Evolutionary conservation across 2,797 vertebrate species (phyloP).

Genomic region (Chromobotia macracanthus): DNA sequence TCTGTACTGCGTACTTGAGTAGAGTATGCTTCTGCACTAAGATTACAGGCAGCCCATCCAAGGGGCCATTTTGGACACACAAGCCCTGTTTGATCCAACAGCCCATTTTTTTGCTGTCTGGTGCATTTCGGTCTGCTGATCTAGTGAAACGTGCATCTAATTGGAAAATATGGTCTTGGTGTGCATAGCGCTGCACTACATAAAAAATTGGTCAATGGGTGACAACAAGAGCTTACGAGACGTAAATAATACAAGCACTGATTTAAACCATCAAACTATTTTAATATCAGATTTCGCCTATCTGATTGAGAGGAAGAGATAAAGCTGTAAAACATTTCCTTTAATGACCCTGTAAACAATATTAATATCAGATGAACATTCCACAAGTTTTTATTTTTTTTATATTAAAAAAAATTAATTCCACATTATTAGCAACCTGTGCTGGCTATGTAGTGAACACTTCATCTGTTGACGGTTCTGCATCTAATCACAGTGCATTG

Average conservation of each 20-base stretch:
- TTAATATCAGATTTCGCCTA: constrained; percentile 32
- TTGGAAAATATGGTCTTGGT: constrained; percentile 5
- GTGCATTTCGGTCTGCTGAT: constrained; percentile 20
- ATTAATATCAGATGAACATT: neutral
- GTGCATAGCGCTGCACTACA: neutral
- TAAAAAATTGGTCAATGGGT: constrained; percentile 11
- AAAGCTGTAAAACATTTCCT: constrained; percentile 11
- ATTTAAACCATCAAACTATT: constrained; percentile 16
- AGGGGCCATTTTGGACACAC: neutral
- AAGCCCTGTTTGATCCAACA: neutral
- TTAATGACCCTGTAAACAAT: neutral
- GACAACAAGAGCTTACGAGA: neutral
- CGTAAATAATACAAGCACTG: neutral
- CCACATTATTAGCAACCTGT: constrained; percentile 15
- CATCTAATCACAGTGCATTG: neutral
- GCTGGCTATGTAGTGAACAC: neutral
- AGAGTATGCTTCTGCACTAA: too few relatives aligned
- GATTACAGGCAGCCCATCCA: neutral
- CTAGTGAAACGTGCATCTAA: constrained; percentile 36
- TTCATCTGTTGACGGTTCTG: neutral
- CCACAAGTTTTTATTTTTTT: neutral
- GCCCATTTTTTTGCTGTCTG: neutral
- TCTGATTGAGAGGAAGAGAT: constrained; percentile 19
- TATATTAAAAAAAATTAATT: neutral
- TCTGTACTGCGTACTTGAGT: too few relatives aligned